A percentile compares a stretch with the other conserved stretches of the same genome.
phyloP scores from a whole-genome alignment of 2,113 vertebrate species.

The Nothobranchius kuhntae region DNA sequence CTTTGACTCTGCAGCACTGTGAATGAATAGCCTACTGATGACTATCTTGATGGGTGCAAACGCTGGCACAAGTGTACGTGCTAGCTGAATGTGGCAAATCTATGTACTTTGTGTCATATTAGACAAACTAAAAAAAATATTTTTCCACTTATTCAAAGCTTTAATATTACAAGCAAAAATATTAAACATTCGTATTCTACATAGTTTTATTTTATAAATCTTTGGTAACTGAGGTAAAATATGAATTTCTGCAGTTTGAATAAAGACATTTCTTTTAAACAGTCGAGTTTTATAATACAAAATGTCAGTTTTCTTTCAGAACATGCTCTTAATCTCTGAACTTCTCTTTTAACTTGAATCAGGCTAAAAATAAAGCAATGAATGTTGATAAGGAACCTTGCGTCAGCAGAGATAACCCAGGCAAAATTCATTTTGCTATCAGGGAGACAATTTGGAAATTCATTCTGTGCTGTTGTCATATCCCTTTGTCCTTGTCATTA shows the following conservation, averaged over 20 bases:
- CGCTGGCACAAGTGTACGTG: conserved; percentile 1
- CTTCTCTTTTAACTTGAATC: conserved; percentile 60
- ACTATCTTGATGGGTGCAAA: conserved; percentile 24
- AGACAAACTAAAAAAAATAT: not conserved
- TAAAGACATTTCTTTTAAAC: conserved; percentile 29
- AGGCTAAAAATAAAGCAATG: conserved; percentile 67
- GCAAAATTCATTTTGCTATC: conserved; percentile 72
- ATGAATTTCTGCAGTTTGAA: conserved; percentile 39
- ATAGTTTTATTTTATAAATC: conserved; percentile 11
- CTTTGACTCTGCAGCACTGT: conserved; percentile 21
- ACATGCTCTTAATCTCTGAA: conserved; percentile 53
- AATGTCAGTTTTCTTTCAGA: conserved; percentile 64
- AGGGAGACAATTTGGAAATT: conserved; percentile 69
- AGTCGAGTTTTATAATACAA: conserved; percentile 4
- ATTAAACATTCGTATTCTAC: no score
- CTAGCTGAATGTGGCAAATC: conserved; percentile 1
- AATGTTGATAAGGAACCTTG: conserved; percentile 70
- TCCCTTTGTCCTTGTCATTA: conserved; percentile 71
- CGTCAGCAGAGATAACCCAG: conserved; percentile 69
- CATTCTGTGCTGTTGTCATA: conserved; percentile 67
- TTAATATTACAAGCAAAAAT: not conserved
- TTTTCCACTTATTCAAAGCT: not conserved
- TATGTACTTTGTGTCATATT: not conserved
- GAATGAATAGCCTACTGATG: conserved; percentile 42
- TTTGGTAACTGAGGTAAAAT: conserved; percentile 28